These are phyloP conservation scores for Cephus cinctus DNA, from an alignment of 1,140 invertebrate species.

Conservation along the genomic window DNA sequence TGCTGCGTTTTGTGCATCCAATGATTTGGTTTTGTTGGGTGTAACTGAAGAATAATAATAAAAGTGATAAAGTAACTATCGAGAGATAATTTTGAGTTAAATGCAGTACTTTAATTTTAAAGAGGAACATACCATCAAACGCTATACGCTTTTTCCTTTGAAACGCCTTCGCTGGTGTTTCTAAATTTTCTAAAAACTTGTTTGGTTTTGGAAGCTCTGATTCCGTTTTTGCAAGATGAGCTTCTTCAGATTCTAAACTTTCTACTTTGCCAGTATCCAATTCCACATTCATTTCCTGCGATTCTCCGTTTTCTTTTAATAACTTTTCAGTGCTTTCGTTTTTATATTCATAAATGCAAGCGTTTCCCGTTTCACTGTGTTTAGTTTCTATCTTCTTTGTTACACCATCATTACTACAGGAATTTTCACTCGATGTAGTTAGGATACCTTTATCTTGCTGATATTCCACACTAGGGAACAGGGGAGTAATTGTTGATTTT, in stretches of 20 bases:
- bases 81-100: neutral
- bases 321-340: conserved; percentile 40
- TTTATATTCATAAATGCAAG: conserved; percentile 35
- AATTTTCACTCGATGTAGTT: neutral
- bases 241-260: conserved; percentile 26
- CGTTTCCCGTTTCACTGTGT: conserved; percentile 26
- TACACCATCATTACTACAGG: neutral
- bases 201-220: conserved; percentile 37
- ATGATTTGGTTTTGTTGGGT: conserved; percentile 26
- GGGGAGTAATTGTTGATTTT: conserved; percentile 26
- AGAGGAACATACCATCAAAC: conserved; percentile 43
- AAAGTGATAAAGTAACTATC: conserved; percentile 10
- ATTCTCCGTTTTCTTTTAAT: conserved; percentile 31
- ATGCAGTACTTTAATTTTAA: neutral
- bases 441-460: neutral
- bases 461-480: conserved; percentile 49
- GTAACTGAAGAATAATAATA: conserved; percentile 25
- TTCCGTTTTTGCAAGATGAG: conserved; percentile 14
- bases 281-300: conserved; percentile 13
- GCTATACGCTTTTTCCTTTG: conserved; percentile 50
- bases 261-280: conserved; percentile 14
- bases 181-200: conserved; percentile 47
- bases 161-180: conserved; percentile 42
- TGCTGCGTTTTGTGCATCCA: conserved; percentile 20
- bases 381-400: conserved; percentile 32